These are phyloP conservation scores for Apamea monoglypha DNA, from an alignment of 2,888 invertebrate genomes.

Conservation along the genomic window DNA sequence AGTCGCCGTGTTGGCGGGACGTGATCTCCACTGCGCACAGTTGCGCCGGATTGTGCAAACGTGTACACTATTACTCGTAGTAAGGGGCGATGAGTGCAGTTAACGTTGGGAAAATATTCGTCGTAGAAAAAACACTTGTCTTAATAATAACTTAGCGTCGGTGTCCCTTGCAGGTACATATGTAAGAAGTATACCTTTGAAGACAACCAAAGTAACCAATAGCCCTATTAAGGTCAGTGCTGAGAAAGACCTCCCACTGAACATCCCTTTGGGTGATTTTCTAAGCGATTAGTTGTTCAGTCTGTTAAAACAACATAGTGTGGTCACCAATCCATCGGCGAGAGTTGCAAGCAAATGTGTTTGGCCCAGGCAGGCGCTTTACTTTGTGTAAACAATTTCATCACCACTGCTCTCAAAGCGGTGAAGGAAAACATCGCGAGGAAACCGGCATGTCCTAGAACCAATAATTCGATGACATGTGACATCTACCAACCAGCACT, in stretches of 20 bases:
- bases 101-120: constrained; percentile 17
- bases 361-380: no score
- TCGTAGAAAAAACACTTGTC: background rate
- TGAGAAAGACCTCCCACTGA: background rate
- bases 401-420: no score
- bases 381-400: no score
- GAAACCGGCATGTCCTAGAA: no score
- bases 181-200: background rate
- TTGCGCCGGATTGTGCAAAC: constrained; percentile 68
- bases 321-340: background rate
- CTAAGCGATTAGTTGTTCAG: background rate
- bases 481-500: no score
- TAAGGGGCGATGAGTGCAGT: constrained; percentile 37
- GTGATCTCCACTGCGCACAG: constrained; percentile 58
- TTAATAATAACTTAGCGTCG: background rate
- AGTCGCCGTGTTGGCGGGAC: constrained; percentile 59
- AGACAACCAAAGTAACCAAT: background rate
- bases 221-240: background rate
- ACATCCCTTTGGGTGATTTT: background rate
- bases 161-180: background rate
- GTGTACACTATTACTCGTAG: constrained; percentile 64
- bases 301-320: background rate
- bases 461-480: no score
- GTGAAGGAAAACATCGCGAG: no score
- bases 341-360: background rate